Evolutionary conservation across 2,113 vertebrate species (phyloP).

Genomic region (Spilogale gracilis): DNA sequence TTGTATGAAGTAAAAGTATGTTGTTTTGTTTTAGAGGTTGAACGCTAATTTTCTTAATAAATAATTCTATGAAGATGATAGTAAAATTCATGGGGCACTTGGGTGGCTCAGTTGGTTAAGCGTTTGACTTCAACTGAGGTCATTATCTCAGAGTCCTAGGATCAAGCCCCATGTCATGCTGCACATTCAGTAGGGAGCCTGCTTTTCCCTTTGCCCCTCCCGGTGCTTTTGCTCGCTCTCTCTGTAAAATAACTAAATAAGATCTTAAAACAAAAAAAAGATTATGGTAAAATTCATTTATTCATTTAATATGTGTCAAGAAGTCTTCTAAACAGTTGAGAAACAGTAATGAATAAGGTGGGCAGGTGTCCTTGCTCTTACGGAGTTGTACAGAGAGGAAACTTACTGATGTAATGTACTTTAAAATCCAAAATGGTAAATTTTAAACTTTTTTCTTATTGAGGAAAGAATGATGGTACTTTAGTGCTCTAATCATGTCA

Average conservation of each 20-base stretch:
- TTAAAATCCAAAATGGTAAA: conserved; percentile 48
- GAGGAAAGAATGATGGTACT: background rate
- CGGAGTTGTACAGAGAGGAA: background rate
- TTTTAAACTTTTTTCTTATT: conserved; percentile 5
- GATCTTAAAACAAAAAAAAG: background rate
- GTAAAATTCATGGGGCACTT: background rate
- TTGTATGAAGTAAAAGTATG: background rate
- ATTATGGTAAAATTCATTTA: conserved; percentile 19
- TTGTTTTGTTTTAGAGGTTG: conserved; percentile 25
- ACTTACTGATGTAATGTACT: background rate
- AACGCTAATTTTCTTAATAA: conserved; percentile 42
- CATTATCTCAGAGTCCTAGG: background rate
- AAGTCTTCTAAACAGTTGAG: background rate
- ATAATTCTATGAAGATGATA: background rate
- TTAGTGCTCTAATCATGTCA: background rate
- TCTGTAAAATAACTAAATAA: background rate
- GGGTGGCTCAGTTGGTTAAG: background rate
- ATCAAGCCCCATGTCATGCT: background rate
- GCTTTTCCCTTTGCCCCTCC: background rate
- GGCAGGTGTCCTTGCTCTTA: background rate
- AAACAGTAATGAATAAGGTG: conserved; percentile 5
- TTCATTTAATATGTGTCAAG: background rate
- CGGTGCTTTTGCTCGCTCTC: background rate
- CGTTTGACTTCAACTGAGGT: background rate
- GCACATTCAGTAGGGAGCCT: background rate